Evolutionary conservation across 2,113 vertebrate species (phyloP).

Genomic region (Carollia perspicillata): DNA sequence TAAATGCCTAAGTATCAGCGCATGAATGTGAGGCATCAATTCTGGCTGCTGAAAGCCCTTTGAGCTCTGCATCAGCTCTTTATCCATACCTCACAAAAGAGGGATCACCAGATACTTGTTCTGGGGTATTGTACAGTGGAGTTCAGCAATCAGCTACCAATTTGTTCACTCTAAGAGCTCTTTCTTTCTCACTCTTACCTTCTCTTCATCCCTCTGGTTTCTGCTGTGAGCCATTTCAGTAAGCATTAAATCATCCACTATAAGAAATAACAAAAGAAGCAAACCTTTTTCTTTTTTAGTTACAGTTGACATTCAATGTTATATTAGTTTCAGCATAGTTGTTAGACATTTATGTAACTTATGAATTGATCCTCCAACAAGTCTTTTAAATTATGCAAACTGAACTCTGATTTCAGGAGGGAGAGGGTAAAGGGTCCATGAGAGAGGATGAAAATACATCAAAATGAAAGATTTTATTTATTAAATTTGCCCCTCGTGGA

Average conservation of each 20-base stretch:
- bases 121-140: not conserved
- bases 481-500: constrained; percentile 19
- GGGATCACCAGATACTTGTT: not conserved
- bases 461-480: constrained; percentile 12
- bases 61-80: not conserved
- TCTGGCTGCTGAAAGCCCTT: not conserved
- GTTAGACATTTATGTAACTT: not conserved
- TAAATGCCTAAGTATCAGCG: not conserved
- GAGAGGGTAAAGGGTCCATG: not conserved
- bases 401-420: not conserved
- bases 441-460: not conserved
- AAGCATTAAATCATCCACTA: not conserved
- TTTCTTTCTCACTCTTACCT: not conserved
- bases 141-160: not conserved
- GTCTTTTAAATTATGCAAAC: not conserved
- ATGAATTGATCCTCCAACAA: not conserved
- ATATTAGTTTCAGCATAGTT: not conserved
- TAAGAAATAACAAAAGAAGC: not conserved
- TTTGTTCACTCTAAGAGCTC: not conserved
- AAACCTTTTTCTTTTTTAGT: not conserved
- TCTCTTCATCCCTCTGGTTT: not conserved
- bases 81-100: not conserved
- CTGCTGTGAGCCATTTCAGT: not conserved
- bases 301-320: not conserved
- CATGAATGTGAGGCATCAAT: not conserved